phyloP scores from a whole-genome alignment of 2,888 invertebrate species.

The Nephrotoma guestfalica region DNA sequence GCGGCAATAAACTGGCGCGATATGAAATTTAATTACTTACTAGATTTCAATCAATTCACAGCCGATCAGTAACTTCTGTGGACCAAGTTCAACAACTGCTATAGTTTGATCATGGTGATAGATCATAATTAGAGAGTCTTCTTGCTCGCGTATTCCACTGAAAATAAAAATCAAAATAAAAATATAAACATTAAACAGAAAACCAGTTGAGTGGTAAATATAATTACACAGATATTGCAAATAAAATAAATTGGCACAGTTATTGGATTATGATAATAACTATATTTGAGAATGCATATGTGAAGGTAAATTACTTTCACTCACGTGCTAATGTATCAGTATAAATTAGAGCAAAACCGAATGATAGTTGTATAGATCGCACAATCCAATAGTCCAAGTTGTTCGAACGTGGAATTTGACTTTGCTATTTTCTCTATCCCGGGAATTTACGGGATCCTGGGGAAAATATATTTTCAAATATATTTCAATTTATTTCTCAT shows the following conservation, averaged over 20 bases:
- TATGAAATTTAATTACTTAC: slow-evolving; percentile 42
- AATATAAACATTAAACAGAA: neutral
- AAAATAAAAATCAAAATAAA: slow-evolving; percentile 22
- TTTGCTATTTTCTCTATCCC: too few species aligned
- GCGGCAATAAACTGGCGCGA: neutral
- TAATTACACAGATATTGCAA: neutral
- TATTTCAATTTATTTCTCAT: too few species aligned
- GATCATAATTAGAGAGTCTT: slow-evolving; percentile 56
- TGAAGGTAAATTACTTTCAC: neutral
- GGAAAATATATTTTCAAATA: too few species aligned
- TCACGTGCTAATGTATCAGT: neutral
- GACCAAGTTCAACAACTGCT: slow-evolving; percentile 64
- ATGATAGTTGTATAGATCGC: too few species aligned
- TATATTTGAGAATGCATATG: neutral
- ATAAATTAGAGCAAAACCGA: too few species aligned
- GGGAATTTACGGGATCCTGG: too few species aligned
- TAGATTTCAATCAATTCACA: slow-evolving; percentile 77
- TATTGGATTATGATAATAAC: neutral
- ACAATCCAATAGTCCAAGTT: too few species aligned
- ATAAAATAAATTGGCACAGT: neutral
- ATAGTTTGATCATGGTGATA: slow-evolving; percentile 72
- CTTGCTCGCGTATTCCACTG: slow-evolving; percentile 47
- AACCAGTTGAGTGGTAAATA: neutral
- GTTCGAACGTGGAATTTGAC: too few species aligned
- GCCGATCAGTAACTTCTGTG: slow-evolving; percentile 51